Conservation (phyloP, 1,140 invertebrate genomes). For the Cydia strobilella region DNA sequence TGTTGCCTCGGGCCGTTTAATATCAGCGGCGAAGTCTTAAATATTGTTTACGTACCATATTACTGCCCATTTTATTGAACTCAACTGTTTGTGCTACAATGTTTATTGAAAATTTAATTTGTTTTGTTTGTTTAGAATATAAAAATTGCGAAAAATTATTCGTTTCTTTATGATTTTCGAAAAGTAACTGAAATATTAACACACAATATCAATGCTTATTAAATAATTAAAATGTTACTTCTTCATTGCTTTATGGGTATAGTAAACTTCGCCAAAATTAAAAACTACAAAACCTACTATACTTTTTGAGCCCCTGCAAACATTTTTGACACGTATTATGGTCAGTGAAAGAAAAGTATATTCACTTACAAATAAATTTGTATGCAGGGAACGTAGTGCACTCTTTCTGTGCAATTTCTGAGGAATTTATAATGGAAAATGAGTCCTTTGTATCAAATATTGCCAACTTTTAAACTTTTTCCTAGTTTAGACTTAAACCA, state of each 20-base stretch:
- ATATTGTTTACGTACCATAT: slow-evolving; percentile 38
- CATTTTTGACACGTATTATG: background rate
- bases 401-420: background rate
- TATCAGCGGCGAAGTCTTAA: slow-evolving; percentile 41
- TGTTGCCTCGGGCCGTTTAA: slow-evolving; percentile 45
- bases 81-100: slow-evolving; percentile 10
- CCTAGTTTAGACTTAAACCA: background rate
- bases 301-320: no score
- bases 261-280: no score
- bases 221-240: no score
- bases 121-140: background rate
- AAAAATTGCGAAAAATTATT: slow-evolving; percentile 24
- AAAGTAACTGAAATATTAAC: no score
- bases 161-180: background rate
- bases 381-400: background rate
- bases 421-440: slow-evolving; percentile 3
- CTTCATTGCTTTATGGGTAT: no score
- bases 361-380: background rate
- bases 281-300: no score
- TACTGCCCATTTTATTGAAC: slow-evolving; percentile 18
- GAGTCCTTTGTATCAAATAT: slow-evolving; percentile 8
- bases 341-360: background rate
- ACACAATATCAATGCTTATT: no score
- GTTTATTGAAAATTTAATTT: slow-evolving; percentile 7
- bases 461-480: slow-evolving; percentile 5